Evolutionary conservation across 2,888 invertebrate genomes (phyloP), one percentile per base, ranked within the genome.

Genomic region (Emmelina monodactyla): DNA sequence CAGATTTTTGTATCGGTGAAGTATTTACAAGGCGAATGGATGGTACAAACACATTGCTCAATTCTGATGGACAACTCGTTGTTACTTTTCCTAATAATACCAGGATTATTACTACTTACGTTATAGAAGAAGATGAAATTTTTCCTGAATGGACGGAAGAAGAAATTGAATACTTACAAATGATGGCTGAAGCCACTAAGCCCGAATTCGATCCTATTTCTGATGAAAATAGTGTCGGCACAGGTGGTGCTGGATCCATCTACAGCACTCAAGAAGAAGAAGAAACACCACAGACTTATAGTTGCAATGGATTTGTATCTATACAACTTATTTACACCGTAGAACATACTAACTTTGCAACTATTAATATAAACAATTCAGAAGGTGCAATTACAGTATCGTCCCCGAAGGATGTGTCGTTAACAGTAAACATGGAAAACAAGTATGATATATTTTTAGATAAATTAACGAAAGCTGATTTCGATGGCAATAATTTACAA

Each of bases 281-380:
- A 34, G n/a, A n/a, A n/a, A n/a, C n/a, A n/a, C n/a, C n/a, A n/a
- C n/a, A n/a, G n/a, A n/a, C n/a, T n/a, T n/a, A n/a, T n/a, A 14
- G 37, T 7, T 48, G 42, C 1, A 76, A 76, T 47, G 76, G 76
- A 5, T 78, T 64, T 40, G 32, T 75, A 36, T 68, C 66, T n/a
- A 47, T 78, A 7, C 58, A 65, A 40, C 39, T 69, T 7, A 43
- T 58, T 29, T 68, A 57, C 43, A 62, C 61, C 1, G 56, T 79
- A 39, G 83, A 84, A 51, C 82, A 83, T 59, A 54, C 58, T 22
- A 71, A 81, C 55, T 83, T 82, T 46, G 67, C 82, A n/a, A 73
- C 78, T n/a, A 59, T 83, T 12, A 63, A 61, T 30, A 61, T 81
- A 38, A 66, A 81, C 46, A 71, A 67, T 50, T 49, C 55, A 16